A percentile compares a stretch with the other conserved stretches of the same genome.
Conservation (phyloP, 2,888 invertebrate genomes). For the Brenthis daphne region DNA sequence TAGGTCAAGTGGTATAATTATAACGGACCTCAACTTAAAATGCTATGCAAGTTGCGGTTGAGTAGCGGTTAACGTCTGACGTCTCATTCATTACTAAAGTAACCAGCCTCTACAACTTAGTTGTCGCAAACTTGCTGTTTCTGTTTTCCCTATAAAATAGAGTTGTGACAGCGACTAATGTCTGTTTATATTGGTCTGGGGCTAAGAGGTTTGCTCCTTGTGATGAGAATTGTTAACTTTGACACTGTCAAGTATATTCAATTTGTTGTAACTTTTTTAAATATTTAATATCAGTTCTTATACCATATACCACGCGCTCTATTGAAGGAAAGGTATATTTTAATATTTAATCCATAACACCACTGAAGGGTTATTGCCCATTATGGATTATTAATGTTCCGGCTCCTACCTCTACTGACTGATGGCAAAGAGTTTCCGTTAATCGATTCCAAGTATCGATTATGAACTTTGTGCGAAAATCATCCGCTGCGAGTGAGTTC, state of each 20-base stretch:
- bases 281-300: slow-evolving; percentile 50
- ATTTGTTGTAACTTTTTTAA: slow-evolving; percentile 58
- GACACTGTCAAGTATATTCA: slow-evolving; percentile 61
- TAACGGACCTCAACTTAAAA: slow-evolving; percentile 59
- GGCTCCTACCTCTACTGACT: slow-evolving; percentile 43
- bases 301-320: slow-evolving; percentile 2
- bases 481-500: slow-evolving; percentile 69
- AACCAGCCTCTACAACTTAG: slow-evolving; percentile 73
- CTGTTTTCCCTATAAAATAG: slow-evolving; percentile 80
- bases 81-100: slow-evolving; percentile 79
- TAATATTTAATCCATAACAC: slow-evolving; percentile 24
- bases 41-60: slow-evolving; percentile 67
- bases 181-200: slow-evolving; percentile 80
- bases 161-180: slow-evolving; percentile 81
- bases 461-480: slow-evolving; percentile 77
- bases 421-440: slow-evolving; percentile 41
- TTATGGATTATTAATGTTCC: slow-evolving; percentile 61
- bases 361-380: slow-evolving; percentile 10
- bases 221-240: slow-evolving; percentile 77
- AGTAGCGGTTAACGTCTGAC: slow-evolving; percentile 70
- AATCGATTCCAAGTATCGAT: slow-evolving; percentile 75
- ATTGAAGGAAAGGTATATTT: slow-evolving; percentile 11
- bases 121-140: slow-evolving; percentile 68
- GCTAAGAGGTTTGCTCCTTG: slow-evolving; percentile 78
- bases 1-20: slow-evolving; percentile 58